Conservation (phyloP, 2,113 vertebrate species). For the Cinclus cinclus region DNA sequence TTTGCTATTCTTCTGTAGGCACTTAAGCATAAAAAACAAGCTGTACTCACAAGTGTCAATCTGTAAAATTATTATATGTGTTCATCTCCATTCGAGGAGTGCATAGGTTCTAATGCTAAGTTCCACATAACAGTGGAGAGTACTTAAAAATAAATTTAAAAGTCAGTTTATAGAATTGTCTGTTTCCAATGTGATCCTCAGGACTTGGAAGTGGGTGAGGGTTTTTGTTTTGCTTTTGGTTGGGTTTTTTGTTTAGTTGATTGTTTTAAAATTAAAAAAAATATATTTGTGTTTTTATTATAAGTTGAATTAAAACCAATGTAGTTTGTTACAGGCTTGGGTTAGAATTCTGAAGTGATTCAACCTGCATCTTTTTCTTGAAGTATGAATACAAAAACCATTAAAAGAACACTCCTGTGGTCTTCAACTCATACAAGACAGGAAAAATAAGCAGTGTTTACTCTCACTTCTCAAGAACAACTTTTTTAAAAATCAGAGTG, state of each 20-base stretch:
- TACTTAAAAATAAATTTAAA: not conserved
- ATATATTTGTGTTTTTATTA: not conserved
- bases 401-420: not conserved
- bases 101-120: not conserved
- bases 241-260: not conserved
- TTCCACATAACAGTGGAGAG: not conserved
- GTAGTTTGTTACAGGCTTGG: not conserved
- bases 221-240: too few relatives aligned
- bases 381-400: not conserved
- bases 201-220: not conserved
- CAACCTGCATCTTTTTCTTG: not conserved
- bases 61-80: not conserved
- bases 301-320: not conserved
- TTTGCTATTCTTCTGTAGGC: not conserved
- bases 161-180: not conserved
- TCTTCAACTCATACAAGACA: not conserved
- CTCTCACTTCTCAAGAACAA: not conserved
- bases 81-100: not conserved
- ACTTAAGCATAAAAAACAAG: constrained; percentile 9
- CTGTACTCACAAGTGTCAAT: not conserved
- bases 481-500: not conserved
- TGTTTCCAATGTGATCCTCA: not conserved
- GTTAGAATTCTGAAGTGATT: not conserved
- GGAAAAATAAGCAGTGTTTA: not conserved
- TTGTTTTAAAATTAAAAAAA: not conserved